phyloP scores from a whole-genome alignment of 2,797 vertebrate species.

The Sitta carolinensis region DNA sequence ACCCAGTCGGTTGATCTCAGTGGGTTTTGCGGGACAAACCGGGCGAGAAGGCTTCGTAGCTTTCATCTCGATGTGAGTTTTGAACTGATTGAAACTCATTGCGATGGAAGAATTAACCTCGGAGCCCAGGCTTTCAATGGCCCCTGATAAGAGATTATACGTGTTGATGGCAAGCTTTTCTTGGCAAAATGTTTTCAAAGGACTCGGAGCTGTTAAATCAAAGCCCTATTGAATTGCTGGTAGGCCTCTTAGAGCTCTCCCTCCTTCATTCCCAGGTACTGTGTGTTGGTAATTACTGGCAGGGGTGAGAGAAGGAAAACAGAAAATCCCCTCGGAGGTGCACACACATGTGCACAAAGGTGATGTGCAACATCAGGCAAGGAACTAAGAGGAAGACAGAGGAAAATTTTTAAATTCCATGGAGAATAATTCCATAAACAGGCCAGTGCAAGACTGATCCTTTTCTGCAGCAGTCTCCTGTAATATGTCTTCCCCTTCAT shows the following conservation, averaged over 20 bases:
- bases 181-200: slow-evolving; percentile 89
- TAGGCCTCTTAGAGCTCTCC: slow-evolving; percentile 49
- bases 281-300: slow-evolving; percentile 48
- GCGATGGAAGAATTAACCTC: slow-evolving; percentile 99
- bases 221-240: slow-evolving; percentile 79
- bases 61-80: slow-evolving; percentile 99
- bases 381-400: background rate
- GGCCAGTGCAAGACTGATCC: background rate
- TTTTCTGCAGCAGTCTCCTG: background rate
- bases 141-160: slow-evolving; percentile 98
- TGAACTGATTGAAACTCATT: slow-evolving; percentile 99
- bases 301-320: slow-evolving; percentile 17
- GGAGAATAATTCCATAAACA: background rate
- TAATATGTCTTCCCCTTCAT: background rate
- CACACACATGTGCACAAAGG: background rate
- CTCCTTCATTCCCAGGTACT: slow-evolving; percentile 20
- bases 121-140: slow-evolving; percentile 94
- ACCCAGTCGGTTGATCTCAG: slow-evolving; percentile 90
- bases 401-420: background rate
- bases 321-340: background rate
- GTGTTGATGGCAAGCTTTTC: slow-evolving; percentile 98
- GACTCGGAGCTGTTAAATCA: slow-evolving; percentile 89
- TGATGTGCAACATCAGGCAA: background rate
- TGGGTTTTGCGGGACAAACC: slow-evolving; percentile 84
- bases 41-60: slow-evolving; percentile 81